phyloP scores from a whole-genome alignment of 2,797 vertebrate species.

The Vultur gryphus region DNA sequence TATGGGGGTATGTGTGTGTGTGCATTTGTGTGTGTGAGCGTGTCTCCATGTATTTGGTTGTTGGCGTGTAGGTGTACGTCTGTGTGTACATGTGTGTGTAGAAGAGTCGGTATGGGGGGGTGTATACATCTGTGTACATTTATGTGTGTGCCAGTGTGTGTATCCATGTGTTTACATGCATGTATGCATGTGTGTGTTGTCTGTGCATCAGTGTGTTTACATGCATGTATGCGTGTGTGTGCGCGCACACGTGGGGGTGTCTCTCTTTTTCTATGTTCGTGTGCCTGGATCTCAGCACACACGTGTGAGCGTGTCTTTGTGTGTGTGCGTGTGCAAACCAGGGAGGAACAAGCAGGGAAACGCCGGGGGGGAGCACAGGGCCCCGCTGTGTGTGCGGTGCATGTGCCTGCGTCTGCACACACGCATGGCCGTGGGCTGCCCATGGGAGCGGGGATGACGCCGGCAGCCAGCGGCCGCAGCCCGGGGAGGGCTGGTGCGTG shows the following conservation, averaged over 20 bases:
- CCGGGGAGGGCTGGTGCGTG: background rate
- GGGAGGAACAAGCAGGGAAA: background rate
- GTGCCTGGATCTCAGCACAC: background rate
- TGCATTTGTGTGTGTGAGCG: background rate
- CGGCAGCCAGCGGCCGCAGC: background rate
- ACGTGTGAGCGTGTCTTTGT: accelerated
- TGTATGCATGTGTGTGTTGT: too few relatives aligned
- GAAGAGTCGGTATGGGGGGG: too few relatives aligned
- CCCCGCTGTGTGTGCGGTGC: background rate
- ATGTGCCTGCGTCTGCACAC: background rate
- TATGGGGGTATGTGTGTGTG: too few relatives aligned
- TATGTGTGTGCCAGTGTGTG: too few relatives aligned
- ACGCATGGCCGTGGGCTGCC: background rate
- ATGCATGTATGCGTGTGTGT: too few relatives aligned
- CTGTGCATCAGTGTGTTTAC: too few relatives aligned
- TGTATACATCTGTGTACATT: background rate
- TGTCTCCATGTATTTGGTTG: too few relatives aligned
- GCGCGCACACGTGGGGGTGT: too few relatives aligned
- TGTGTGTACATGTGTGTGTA: background rate
- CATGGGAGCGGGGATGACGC: accelerated
- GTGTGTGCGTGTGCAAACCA: background rate
- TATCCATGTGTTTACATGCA: too few relatives aligned
- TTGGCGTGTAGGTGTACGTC: too few relatives aligned
- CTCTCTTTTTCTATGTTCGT: background rate
- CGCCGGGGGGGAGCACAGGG: too few relatives aligned